Conservation (phyloP, 2,888 invertebrate species). For the Coremacera marginata region DNA sequence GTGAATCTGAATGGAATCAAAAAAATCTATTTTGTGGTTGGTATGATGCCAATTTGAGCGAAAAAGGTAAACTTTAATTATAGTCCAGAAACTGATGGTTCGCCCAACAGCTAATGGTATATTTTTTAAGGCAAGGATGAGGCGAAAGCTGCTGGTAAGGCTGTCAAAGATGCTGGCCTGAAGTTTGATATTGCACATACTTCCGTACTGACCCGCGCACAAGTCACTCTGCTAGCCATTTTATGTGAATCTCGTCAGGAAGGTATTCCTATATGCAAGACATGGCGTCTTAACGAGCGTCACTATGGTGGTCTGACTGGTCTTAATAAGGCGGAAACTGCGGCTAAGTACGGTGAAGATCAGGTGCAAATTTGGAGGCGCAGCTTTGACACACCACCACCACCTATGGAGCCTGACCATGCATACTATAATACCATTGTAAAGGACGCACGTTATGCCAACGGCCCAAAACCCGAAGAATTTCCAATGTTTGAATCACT, state of each 20-base stretch:
- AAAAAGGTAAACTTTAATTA: conserved; percentile 72
- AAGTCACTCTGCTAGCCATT: conserved; percentile 79
- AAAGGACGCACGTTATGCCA: conserved; percentile 81
- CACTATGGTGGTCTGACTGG: conserved; percentile 91
- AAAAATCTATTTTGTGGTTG: conserved; percentile 82
- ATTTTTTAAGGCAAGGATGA: conserved; percentile 61
- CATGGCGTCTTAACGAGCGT: conserved; percentile 89
- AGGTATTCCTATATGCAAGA: conserved; percentile 78
- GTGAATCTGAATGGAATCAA: conserved; percentile 83
- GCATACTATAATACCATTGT: conserved; percentile 83
- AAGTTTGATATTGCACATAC: conserved; percentile 86
- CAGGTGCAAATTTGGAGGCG: conserved; percentile 89
- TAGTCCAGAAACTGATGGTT: neutral
- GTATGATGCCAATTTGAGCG: conserved; percentile 79
- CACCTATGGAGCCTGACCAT: conserved; percentile 84
- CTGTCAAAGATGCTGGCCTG: conserved; percentile 80
- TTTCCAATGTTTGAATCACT: conserved; percentile 90
- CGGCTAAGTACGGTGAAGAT: conserved; percentile 87
- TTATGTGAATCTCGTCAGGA: conserved; percentile 78
- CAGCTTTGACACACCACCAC: conserved; percentile 88
- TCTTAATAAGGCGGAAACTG: conserved; percentile 89
- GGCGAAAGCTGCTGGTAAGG: conserved; percentile 77
- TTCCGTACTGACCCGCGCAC: conserved; percentile 84
- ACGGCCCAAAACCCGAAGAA: conserved; percentile 80
- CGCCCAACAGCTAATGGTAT: neutral